Conservation (phyloP, 2,113 vertebrate genomes). For the Otis tarda region DNA sequence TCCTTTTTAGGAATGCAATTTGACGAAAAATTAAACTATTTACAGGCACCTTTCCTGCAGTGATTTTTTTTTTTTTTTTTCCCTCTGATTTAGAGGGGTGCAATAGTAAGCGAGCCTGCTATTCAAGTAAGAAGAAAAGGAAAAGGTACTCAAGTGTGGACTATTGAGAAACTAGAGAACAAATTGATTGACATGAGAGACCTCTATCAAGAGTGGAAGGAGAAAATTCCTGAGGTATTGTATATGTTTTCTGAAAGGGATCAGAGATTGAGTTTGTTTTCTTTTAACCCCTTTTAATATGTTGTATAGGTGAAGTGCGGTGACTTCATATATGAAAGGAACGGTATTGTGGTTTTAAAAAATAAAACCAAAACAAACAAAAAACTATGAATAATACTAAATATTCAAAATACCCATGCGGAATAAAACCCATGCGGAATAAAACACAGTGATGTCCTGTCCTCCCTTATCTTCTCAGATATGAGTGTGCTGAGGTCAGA, state of each 20-base stretch:
- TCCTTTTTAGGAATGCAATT: not conserved
- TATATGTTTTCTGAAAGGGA: not conserved
- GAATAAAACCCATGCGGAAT: not conserved
- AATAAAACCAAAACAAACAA: no score
- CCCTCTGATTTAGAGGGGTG: constrained; percentile 81
- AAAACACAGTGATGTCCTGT: not conserved
- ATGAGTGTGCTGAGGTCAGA: not conserved
- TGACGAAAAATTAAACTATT: not conserved
- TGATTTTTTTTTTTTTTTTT: not conserved
- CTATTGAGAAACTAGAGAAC: constrained; percentile 97
- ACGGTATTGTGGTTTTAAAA: not conserved
- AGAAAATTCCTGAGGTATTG: constrained; percentile 80
- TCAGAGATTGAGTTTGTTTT: not conserved
- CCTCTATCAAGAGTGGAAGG: constrained; percentile 95
- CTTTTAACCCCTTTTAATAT: not conserved
- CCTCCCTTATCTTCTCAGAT: not conserved
- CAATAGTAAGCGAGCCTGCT: constrained; percentile 95
- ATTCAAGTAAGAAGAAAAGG: constrained; percentile 93
- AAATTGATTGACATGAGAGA: constrained; percentile 98
- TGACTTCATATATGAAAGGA: not conserved
- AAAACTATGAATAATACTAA: not conserved
- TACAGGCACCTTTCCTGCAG: not conserved
- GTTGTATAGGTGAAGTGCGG: not conserved
- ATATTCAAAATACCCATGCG: not conserved
- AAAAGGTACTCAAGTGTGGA: constrained; percentile 94